Conservation (phyloP, 1,140 invertebrate species). For the Zaprionus inermis region DNA sequence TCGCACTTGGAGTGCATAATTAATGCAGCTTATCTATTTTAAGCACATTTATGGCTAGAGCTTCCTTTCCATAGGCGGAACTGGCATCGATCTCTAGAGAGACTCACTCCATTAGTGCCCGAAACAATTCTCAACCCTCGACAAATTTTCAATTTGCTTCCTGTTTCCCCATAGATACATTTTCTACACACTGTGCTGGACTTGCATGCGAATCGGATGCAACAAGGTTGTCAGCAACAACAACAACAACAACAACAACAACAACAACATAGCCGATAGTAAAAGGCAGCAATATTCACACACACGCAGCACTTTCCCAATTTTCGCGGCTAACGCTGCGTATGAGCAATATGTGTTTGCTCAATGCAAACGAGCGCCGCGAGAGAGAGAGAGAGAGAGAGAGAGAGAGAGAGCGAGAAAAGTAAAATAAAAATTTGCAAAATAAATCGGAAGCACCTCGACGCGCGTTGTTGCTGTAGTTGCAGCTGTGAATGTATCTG, state of each 20-base stretch:
- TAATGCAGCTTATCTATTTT: constrained; percentile 17
- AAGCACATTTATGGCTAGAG: constrained; percentile 4
- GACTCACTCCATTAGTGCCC: constrained; percentile 36
- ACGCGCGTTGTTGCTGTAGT: constrained; percentile 18
- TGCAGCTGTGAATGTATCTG: constrained; percentile 20
- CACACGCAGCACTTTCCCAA: constrained; percentile 55
- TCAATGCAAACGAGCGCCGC: constrained; percentile 47
- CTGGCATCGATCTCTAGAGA: constrained; percentile 6
- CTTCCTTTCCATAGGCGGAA: constrained; percentile 27
- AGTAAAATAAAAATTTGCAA: constrained; percentile 37
- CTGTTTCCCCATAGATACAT: constrained; percentile 76
- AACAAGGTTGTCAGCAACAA: constrained; percentile 35
- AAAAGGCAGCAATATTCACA: constrained; percentile 9
- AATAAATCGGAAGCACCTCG: constrained; percentile 70
- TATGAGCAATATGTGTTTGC: constrained; percentile 54
- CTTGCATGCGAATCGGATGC: constrained; percentile 45
- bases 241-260: constrained; percentile 30
- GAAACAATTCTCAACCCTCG: constrained; percentile 61
- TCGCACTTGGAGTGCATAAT: neutral
- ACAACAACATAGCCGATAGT: too few species aligned
- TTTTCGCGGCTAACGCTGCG: constrained; percentile 52
- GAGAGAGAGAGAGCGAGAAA: neutral
- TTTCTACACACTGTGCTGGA: constrained; percentile 45
- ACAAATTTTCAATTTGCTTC: constrained; percentile 65
- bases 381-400: neutral